A percentile compares a stretch with the other conserved stretches of the same genome.
Evolutionary conservation across 2,113 vertebrate species (phyloP).

Genomic region (Aegypius monachus): DNA sequence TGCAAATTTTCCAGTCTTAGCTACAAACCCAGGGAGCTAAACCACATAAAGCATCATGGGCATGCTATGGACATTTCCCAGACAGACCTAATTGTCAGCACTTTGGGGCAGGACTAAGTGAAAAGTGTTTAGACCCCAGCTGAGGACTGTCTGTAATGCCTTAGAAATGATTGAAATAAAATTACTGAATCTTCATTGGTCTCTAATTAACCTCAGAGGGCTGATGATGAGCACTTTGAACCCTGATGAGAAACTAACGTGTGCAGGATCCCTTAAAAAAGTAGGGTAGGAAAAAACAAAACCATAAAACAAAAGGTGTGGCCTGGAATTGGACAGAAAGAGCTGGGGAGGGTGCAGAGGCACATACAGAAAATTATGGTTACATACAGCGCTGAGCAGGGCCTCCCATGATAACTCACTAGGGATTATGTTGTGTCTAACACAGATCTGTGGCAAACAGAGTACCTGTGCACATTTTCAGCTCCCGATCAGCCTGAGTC

Average conservation of each 20-base stretch:
- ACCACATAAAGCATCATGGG: neutral
- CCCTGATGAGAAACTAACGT: neutral
- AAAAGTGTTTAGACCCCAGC: neutral
- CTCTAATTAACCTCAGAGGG: neutral
- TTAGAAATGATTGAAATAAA: neutral
- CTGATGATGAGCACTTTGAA: neutral
- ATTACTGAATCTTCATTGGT: neutral
- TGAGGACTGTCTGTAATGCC: neutral
- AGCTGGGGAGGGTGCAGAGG: neutral
- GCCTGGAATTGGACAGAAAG: neutral
- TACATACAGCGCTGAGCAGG: neutral
- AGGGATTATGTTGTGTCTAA: neutral
- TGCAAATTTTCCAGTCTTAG: neutral
- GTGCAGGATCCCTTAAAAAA: neutral
- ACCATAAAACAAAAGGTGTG: neutral
- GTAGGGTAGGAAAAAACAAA: neutral
- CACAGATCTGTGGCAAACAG: neutral
- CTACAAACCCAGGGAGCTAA: neutral
- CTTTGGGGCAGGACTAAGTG: neutral
- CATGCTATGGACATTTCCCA: neutral
- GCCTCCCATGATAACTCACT: rapidly evolving
- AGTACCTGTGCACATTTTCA: neutral
- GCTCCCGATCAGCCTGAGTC: neutral
- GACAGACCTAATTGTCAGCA: neutral
- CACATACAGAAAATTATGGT: rapidly evolving